Evolutionary conservation across 2,113 vertebrate species (phyloP).

Genomic region (Serinus canaria): DNA sequence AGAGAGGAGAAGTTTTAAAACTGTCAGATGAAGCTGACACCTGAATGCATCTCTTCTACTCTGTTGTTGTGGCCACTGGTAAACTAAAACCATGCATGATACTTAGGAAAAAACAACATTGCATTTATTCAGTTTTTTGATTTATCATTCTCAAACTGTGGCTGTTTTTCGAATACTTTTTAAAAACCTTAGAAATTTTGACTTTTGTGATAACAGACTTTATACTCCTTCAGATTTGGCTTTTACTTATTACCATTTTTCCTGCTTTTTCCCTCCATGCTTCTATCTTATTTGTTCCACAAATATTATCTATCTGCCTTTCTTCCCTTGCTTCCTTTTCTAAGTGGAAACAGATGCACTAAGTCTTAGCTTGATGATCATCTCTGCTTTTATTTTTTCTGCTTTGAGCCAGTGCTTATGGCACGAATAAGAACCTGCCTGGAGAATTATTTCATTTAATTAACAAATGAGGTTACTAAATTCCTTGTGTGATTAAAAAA

Average conservation of each 20-base stretch:
- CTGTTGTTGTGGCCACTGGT: background rate
- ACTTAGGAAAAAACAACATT: slow-evolving; percentile 24
- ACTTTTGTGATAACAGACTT: background rate
- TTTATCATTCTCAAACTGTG: background rate
- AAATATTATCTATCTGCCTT: background rate
- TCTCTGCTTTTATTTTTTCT: background rate
- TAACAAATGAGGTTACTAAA: background rate
- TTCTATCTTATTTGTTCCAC: background rate
- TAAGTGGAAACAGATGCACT: background rate
- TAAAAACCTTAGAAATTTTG: background rate
- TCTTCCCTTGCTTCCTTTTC: background rate
- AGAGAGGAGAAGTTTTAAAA: background rate
- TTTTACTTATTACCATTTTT: background rate
- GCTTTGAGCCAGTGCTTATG: background rate
- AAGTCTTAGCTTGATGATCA: background rate
- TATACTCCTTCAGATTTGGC: background rate
- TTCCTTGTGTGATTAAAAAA: background rate
- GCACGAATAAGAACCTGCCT: background rate
- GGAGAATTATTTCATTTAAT: background rate
- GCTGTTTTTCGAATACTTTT: background rate
- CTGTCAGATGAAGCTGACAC: background rate
- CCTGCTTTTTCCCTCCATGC: background rate
- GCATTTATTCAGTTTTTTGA: background rate
- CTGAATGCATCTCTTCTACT: background rate
- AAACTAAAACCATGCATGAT: slow-evolving; percentile 17